These are phyloP conservation scores for Dolomedes plantarius DNA, from an alignment of 2,888 invertebrate genomes.

Conservation along the genomic window DNA sequence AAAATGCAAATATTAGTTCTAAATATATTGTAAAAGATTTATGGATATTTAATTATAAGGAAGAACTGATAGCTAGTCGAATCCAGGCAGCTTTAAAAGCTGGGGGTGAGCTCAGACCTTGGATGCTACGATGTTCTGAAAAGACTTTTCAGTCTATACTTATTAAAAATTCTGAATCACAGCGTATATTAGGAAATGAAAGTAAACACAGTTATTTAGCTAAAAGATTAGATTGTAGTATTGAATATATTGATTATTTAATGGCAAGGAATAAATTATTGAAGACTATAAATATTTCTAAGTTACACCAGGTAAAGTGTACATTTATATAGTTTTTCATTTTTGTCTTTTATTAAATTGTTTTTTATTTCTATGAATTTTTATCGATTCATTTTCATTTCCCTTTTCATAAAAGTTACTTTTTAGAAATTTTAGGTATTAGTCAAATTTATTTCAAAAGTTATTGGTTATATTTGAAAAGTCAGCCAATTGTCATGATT, in stretches of 20 bases:
- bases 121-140: conserved; percentile 52
- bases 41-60: conserved; percentile 62
- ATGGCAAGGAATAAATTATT: conserved; percentile 46
- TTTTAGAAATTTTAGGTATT: too few species aligned
- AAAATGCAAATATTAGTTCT: conserved; percentile 33
- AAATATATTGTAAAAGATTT: conserved; percentile 54
- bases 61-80: conserved; percentile 16
- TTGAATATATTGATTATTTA: conserved; percentile 37
- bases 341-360: background rate
- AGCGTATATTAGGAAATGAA: conserved; percentile 29
- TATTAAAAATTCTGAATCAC: conserved; percentile 15
- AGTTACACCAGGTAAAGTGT: conserved; percentile 41
- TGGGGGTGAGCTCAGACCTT: conserved; percentile 47
- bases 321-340: background rate
- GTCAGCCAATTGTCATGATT: too few species aligned
- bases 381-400: too few species aligned
- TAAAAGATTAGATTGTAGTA: conserved; percentile 40
- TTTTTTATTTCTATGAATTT: too few species aligned
- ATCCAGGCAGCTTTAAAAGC: conserved; percentile 34
- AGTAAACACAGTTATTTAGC: conserved; percentile 38
- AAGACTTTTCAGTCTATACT: conserved; percentile 29
- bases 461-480: too few species aligned
- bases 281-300: conserved; percentile 39
- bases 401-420: too few species aligned
- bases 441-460: too few species aligned